These are phyloP conservation scores for Euwallacea fornicatus DNA, from an alignment of 1,140 invertebrate genomes.

Conservation along the genomic window DNA sequence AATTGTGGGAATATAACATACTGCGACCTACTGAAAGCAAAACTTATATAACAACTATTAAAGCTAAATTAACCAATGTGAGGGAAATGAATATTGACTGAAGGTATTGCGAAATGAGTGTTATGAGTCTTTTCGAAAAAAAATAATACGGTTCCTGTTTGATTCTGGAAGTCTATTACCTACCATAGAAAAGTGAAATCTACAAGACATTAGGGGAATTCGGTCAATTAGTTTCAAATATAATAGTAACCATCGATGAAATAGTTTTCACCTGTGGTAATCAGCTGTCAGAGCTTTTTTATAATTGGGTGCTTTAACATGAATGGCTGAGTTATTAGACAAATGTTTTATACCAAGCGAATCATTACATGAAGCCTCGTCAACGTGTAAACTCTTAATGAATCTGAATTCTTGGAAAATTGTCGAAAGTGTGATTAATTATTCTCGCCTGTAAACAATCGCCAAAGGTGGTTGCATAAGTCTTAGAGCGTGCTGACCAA, in stretches of 20 bases:
- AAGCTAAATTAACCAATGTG: slow-evolving; percentile 1
- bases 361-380: neutral
- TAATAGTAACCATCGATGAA: slow-evolving; percentile 3
- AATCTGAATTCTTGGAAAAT: too few species aligned
- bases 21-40: slow-evolving; percentile 4
- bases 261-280: slow-evolving; percentile 9
- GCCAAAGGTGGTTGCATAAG: too few species aligned
- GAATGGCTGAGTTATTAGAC: neutral
- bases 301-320: slow-evolving; percentile 12
- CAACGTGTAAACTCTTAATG: too few species aligned
- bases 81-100: too few species aligned
- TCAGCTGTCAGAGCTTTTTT: slow-evolving; percentile 6
- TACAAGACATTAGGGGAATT: neutral
- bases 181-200: slow-evolving; percentile 3
- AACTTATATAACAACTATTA: slow-evolving; percentile 15
- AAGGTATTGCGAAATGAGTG: too few species aligned
- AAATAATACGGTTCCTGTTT: too few species aligned
- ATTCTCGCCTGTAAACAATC: too few species aligned
- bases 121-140: too few species aligned
- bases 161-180: too few species aligned
- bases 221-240: neutral
- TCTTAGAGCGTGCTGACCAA: too few species aligned
- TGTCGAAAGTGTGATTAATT: too few species aligned
- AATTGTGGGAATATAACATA: slow-evolving; percentile 6
- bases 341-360: neutral